phyloP scores from a whole-genome alignment of 2,113 vertebrate species.

The Podocnemis expansa region DNA sequence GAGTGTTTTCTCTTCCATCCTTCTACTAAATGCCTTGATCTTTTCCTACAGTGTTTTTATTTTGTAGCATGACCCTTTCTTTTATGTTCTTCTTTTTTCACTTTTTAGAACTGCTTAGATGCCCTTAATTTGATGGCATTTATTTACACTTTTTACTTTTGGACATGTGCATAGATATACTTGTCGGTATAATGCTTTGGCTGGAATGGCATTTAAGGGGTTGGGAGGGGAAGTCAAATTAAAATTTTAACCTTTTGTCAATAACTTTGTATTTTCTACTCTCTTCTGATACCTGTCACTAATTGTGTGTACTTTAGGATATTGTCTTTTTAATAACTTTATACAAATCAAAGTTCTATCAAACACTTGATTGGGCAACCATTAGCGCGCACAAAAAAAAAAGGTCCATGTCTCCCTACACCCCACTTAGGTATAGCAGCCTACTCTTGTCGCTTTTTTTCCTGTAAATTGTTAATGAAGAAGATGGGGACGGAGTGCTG shows the following conservation, averaged over 20 bases:
- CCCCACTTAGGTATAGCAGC: background rate
- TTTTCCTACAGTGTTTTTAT: conserved; percentile 18
- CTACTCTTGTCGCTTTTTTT: background rate
- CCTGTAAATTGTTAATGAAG: background rate
- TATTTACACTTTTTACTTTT: background rate
- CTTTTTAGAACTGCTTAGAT: background rate
- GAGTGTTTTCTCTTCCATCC: conserved; percentile 6
- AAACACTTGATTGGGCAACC: background rate
- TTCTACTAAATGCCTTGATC: background rate
- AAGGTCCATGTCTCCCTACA: background rate
- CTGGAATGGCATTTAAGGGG: too few species aligned
- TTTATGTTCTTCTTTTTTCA: background rate
- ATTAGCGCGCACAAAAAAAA: background rate
- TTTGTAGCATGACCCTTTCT: background rate
- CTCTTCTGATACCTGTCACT: background rate
- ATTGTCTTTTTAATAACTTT: too few species aligned
- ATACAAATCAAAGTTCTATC: background rate
- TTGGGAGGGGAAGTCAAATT: too few species aligned
- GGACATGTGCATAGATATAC: background rate
- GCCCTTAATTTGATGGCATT: background rate
- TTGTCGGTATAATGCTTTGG: too few species aligned
- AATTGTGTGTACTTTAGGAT: background rate
- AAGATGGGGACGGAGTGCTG: too few species aligned
- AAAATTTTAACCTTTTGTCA: too few species aligned
- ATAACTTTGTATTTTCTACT: background rate